Evolutionary conservation across 2,888 invertebrate species (phyloP), one percentile per base, ranked within the genome.

Genomic region (Eupithecia subumbrata): DNA sequence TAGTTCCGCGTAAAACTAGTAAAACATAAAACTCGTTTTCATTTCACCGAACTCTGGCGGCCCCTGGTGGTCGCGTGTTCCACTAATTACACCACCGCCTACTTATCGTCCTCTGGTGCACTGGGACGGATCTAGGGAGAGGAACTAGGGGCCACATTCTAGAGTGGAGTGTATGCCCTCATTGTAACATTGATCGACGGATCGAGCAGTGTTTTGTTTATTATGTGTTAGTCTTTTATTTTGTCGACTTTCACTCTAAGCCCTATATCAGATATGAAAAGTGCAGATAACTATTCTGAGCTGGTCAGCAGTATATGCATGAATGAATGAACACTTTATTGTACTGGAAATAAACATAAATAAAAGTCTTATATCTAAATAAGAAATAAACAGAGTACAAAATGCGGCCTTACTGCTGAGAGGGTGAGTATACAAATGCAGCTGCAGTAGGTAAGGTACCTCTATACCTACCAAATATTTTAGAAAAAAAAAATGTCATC

Each of bases 31-130:
- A 75, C 77, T 64, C 25, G 75, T 77, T 77, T 56, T n/a, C 60
- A 64, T 64, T 75, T 75, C 77, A 71, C 73, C 75, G 78, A 79
- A 86, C 76, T 69, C 88, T 88, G 60, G 60, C 88, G 89, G 89
- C 90, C 86, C 71, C 78, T 76, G 92, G 93, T 92, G 92, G 93
- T 92, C 93, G 91, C 91, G 92, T 91, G 92, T 91, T 87, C 84
- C 86, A 89, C 93, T 93, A 93, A 94, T 94, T 93, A 92, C 90
- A 89, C 86, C 85, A 86, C 72, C 78, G 71, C 60, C 72, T 76
- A 73, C 76, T 75, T 77, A 77, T 77, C 77, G 76, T 77, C 66
- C 72, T 25, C 70, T 71, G 77, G 43, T 52, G 66, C 63, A 66
- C 66, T 22, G 77, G 68, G 67, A 30, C 43, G 77, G 60, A 72